phyloP scores from a whole-genome alignment of 2,797 vertebrate genomes.

The Platalea minor region DNA sequence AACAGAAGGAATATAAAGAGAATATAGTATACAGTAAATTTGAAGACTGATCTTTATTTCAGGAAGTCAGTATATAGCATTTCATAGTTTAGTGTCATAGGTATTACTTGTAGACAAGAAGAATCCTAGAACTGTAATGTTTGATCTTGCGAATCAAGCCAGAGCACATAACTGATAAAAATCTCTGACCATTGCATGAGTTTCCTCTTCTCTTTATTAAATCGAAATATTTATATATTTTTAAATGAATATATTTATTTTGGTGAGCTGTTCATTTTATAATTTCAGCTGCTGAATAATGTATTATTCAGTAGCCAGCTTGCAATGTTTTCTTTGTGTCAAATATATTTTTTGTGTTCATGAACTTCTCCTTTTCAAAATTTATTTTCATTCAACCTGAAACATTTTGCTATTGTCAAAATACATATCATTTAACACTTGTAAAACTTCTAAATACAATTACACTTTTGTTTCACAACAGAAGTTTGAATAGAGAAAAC shows the following conservation, averaged over 20 bases:
- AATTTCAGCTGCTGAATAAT: background rate
- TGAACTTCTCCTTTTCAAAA: background rate
- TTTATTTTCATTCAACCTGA: background rate
- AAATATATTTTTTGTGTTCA: background rate
- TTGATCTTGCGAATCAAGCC: background rate
- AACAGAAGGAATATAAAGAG: background rate
- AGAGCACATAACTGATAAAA: background rate
- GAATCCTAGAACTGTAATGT: background rate
- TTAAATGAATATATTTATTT: background rate
- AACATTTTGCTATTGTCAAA: background rate
- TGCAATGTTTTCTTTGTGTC: background rate
- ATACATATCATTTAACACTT: background rate
- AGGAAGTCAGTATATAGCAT: background rate
- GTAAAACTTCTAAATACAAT: background rate
- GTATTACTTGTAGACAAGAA: background rate
- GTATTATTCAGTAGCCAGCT: background rate
- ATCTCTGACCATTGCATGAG: background rate
- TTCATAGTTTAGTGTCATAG: background rate
- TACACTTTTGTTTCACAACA: background rate
- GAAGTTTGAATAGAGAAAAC: background rate
- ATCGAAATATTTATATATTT: background rate
- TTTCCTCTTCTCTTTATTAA: background rate
- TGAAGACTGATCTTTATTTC: background rate
- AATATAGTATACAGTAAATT: background rate
- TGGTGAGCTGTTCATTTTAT: background rate